Conservation (phyloP, 2,797 vertebrate genomes). For the Pteropus rufus region DNA sequence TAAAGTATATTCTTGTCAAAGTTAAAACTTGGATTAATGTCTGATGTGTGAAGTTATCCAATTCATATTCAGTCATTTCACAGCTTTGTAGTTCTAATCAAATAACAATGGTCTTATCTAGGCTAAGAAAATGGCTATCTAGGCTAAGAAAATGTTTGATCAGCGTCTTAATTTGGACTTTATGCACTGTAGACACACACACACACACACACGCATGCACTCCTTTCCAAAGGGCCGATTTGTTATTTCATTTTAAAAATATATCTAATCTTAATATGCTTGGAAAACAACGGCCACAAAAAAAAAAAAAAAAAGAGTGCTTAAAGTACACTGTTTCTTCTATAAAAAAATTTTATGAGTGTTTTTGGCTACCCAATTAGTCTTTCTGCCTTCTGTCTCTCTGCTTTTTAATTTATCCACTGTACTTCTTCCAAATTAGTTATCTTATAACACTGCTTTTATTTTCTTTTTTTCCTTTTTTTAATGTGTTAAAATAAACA, state of each 20-base stretch:
- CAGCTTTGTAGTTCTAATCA: slow-evolving; percentile 15
- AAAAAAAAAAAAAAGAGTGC: not conserved
- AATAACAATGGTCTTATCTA: not conserved
- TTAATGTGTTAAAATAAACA: not conserved
- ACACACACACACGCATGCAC: not conserved
- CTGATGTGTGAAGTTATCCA: not conserved
- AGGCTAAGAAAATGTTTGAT: slow-evolving; percentile 3
- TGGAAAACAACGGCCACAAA: not conserved
- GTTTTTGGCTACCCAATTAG: not conserved
- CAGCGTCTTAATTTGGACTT: not conserved
- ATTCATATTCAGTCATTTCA: slow-evolving; percentile 7
- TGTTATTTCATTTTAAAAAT: not conserved
- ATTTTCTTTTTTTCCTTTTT: not conserved
- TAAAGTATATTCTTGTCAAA: not conserved
- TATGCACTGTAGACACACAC: not conserved
- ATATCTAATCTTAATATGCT: not conserved
- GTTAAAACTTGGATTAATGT: not conserved
- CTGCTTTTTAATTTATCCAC: not conserved
- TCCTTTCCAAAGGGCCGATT: not conserved
- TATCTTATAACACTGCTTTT: not conserved
- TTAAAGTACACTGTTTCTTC: not conserved
- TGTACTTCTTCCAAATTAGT: not conserved
- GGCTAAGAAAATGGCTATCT: not conserved
- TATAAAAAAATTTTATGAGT: not conserved
- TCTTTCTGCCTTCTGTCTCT: not conserved